phyloP scores from a whole-genome alignment of 2,888 invertebrate species.

The Eristalinus aeneus region DNA sequence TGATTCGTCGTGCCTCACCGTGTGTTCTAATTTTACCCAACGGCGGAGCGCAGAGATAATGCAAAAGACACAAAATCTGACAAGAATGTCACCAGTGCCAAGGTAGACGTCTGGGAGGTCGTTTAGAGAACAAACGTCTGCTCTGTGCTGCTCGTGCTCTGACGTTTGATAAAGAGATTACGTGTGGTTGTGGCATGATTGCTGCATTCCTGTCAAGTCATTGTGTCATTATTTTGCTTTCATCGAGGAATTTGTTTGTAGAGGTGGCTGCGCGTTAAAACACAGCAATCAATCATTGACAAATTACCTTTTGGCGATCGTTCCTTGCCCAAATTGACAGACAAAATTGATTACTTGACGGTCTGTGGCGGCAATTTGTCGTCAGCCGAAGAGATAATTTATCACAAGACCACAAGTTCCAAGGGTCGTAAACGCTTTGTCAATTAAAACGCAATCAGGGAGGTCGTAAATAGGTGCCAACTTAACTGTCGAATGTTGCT shows the following conservation, averaged over 20 bases:
- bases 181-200: neutral
- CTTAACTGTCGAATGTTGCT: neutral
- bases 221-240: neutral
- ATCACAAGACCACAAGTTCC: neutral
- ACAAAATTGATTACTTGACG: neutral
- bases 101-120: neutral
- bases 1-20: neutral
- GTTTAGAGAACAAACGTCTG: neutral
- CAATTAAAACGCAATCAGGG: neutral
- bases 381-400: neutral
- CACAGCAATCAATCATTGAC: neutral
- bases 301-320: neutral
- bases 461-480: neutral
- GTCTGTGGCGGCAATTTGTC: neutral
- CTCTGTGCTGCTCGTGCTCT: neutral
- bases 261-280: neutral
- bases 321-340: neutral
- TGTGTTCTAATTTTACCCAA: slow-evolving; percentile 7
- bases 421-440: neutral
- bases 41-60: neutral
- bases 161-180: neutral
- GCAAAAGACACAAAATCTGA: neutral
- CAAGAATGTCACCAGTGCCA: neutral
- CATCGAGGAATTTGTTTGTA: neutral
- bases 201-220: neutral